Evolutionary conservation across 2,888 invertebrate species (phyloP).

Genomic region (Drosophila subquinaria): DNA sequence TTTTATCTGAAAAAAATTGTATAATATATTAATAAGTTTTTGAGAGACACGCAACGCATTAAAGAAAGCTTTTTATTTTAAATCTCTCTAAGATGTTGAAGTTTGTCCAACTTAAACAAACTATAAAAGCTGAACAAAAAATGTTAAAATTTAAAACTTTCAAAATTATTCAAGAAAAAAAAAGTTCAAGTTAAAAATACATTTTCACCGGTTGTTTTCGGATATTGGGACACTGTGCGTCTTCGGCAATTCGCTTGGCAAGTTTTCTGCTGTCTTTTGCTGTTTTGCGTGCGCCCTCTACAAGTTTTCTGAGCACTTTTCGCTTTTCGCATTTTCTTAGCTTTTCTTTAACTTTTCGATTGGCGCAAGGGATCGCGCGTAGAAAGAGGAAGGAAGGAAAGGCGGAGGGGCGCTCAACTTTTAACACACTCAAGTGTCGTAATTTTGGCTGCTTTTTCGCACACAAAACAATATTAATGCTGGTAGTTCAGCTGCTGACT

Average conservation of each 20-base stretch:
- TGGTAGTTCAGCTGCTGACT: constrained; percentile 60
- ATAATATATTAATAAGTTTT: no score
- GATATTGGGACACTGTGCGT: neutral
- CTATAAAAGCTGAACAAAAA: neutral
- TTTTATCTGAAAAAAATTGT: no score
- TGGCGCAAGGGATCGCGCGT: constrained; percentile 38
- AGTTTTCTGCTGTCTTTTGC: constrained; percentile 81
- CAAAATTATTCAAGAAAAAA: no score
- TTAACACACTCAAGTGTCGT: constrained; percentile 83
- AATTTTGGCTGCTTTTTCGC: constrained; percentile 82
- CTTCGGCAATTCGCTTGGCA: constrained; percentile 55
- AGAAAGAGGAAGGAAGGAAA: constrained; percentile 4
- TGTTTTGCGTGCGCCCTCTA: constrained; percentile 72
- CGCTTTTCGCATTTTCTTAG: constrained; percentile 36
- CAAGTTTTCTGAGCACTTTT: constrained; percentile 72
- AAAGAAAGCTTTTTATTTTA: no score
- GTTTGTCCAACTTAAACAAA: neutral
- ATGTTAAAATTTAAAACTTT: no score
- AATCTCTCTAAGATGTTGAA: no score
- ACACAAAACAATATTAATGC: constrained; percentile 83
- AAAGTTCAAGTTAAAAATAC: neutral
- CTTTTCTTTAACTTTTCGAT: constrained; percentile 75
- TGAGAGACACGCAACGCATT: no score
- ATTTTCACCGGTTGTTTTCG: neutral
- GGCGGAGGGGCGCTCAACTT: constrained; percentile 67